A percentile compares a stretch with the other conserved stretches of the same genome.
Evolutionary conservation across 2,797 vertebrate genomes (phyloP).

Genomic region (Phataginus tetradactyla): DNA sequence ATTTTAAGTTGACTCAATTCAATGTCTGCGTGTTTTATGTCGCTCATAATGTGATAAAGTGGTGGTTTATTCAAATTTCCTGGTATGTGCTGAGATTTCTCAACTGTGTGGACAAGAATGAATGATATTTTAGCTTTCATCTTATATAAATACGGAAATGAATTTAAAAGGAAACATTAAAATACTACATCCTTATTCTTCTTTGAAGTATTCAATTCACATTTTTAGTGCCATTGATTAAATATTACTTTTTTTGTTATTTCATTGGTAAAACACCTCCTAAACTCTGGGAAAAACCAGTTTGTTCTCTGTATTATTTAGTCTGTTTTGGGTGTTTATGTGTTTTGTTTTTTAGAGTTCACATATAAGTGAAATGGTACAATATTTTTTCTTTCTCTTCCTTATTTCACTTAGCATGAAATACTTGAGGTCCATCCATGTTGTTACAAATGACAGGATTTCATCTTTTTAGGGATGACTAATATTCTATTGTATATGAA

Average conservation of each 20-base stretch:
- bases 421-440: no score
- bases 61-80: not conserved
- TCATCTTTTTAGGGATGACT: no score
- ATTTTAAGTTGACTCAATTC: constrained; percentile 26
- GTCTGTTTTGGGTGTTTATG: no score
- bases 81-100: not conserved
- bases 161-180: not conserved
- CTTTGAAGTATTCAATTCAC: not conserved
- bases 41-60: not conserved
- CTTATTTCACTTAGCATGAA: no score
- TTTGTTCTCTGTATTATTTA: no score
- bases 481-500: no score
- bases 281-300: not conserved
- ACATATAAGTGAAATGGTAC: no score
- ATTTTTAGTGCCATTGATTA: not conserved
- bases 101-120: not conserved
- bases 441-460: no score
- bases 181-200: not conserved
- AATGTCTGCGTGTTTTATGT: not conserved
- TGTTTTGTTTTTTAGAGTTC: no score
- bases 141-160: not conserved
- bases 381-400: no score
- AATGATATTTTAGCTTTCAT: not conserved
- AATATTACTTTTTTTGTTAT: not conserved
- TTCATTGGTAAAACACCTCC: not conserved